phyloP scores from a whole-genome alignment of 2,797 vertebrate species.

The Sphenodon punctatus region DNA sequence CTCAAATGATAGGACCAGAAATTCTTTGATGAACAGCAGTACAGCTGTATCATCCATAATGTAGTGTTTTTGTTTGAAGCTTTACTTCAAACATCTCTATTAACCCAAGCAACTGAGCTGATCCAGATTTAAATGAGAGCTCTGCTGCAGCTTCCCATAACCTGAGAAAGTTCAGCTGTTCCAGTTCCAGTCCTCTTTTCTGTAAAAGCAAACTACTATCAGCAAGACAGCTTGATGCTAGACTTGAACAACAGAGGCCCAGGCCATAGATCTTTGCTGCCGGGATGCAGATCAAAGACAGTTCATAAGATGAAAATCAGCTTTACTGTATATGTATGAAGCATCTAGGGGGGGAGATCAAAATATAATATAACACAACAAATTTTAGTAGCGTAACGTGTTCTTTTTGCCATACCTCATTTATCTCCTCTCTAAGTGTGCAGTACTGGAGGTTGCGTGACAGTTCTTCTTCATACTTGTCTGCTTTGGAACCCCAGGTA shows the following conservation, averaged over 20 bases:
- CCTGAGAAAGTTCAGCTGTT: not conserved
- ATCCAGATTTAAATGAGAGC: not conserved
- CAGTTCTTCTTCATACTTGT: conserved; percentile 68
- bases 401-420: conserved; percentile 74
- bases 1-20: not conserved
- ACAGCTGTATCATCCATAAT: not conserved
- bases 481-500: conserved; percentile 68
- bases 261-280: not conserved
- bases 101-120: not conserved
- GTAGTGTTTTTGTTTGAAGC: not conserved
- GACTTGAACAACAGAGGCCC: not conserved
- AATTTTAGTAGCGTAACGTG: not conserved
- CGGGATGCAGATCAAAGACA: not conserved
- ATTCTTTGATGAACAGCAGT: not conserved
- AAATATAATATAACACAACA: not conserved
- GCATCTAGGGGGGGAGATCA: not conserved
- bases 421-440: conserved; percentile 76
- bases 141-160: not conserved
- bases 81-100: not conserved
- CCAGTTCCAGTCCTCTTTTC: not conserved
- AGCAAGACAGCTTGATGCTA: not conserved
- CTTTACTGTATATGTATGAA: not conserved
- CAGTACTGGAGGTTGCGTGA: conserved; percentile 66
- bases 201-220: not conserved
- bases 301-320: not conserved